These are phyloP conservation scores for Tragelaphus strepsiceros DNA, from an alignment of 2,113 vertebrate genomes.

Conservation along the genomic window DNA sequence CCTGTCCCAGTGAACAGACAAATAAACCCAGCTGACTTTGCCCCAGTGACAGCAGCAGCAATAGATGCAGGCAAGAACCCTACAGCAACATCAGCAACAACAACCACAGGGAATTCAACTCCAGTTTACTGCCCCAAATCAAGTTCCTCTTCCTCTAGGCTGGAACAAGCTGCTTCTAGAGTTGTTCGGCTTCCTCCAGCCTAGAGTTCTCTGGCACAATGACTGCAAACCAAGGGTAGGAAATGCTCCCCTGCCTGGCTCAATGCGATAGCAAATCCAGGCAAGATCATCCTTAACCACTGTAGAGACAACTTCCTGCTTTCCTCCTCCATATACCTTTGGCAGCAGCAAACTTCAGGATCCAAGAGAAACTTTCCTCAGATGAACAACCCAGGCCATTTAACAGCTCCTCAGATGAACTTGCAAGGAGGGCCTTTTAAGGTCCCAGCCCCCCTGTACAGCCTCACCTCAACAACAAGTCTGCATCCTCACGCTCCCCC, in stretches of 20 bases:
- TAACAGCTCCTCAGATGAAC: slow-evolving; percentile 94
- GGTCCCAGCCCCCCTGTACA: slow-evolving; percentile 90
- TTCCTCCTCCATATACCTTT: slow-evolving; percentile 97
- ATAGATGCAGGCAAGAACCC: slow-evolving; percentile 86
- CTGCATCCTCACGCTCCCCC: slow-evolving; percentile 96
- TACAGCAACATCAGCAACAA: slow-evolving; percentile 87
- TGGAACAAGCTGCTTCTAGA: slow-evolving; percentile 94
- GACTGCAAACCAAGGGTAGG: slow-evolving; percentile 87
- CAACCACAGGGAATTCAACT: slow-evolving; percentile 88
- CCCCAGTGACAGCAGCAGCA: slow-evolving; percentile 84
- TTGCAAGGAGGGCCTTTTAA: slow-evolving; percentile 89
- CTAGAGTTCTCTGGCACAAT: slow-evolving; percentile 85
- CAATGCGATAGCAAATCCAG: slow-evolving; percentile 86
- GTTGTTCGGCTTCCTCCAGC: slow-evolving; percentile 88
- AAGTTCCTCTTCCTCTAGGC: slow-evolving; percentile 91
- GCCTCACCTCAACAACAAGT: slow-evolving; percentile 93
- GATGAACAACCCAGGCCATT: slow-evolving; percentile 87
- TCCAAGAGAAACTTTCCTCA: slow-evolving; percentile 86
- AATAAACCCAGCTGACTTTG: slow-evolving; percentile 90
- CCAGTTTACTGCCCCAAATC: slow-evolving; percentile 90
- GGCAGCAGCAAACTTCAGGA: slow-evolving; percentile 96
- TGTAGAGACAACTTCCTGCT: slow-evolving; percentile 94
- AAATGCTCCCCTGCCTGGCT: slow-evolving; percentile 87
- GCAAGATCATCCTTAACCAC: slow-evolving; percentile 91
- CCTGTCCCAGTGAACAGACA: slow-evolving; percentile 89